Percentiles rank a stretch among this genome's conserved stretches.
phyloP scores from a whole-genome alignment of 1,140 invertebrate species.

The Plodia interpunctella region DNA sequence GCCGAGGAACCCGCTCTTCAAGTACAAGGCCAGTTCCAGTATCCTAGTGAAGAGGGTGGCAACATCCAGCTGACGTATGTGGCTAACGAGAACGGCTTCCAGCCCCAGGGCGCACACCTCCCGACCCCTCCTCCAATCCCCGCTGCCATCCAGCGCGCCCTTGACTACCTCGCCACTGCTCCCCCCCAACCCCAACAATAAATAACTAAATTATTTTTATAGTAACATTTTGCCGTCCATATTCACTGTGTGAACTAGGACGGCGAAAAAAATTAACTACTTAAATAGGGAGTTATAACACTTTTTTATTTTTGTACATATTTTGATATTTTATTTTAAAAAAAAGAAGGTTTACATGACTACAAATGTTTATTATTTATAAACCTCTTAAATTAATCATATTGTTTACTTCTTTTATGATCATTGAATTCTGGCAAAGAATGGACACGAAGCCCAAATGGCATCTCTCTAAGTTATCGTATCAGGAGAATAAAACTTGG shows the following conservation, averaged over 20 bases:
- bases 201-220: neutral
- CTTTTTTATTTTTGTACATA: constrained; percentile 3
- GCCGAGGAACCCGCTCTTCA: constrained; percentile 66
- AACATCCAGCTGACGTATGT: constrained; percentile 82
- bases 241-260: constrained; percentile 17
- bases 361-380: neutral
- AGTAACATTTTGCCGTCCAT: neutral
- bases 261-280: neutral
- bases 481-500: no score
- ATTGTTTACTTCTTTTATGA: no score
- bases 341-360: neutral
- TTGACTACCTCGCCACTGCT: constrained; percentile 70
- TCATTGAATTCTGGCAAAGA: no score
- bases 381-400: no score
- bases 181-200: constrained; percentile 49
- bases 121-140: constrained; percentile 83
- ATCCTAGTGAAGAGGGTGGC: constrained; percentile 78
- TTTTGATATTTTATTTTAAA: constrained; percentile 1
- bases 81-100: constrained; percentile 78
- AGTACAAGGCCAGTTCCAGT: constrained; percentile 79
- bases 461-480: no score
- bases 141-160: constrained; percentile 79
- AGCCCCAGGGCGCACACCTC: constrained; percentile 78
- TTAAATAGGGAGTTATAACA: neutral
- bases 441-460: no score